Percentiles rank a stretch among this genome's conserved stretches.
Conservation (phyloP, 2,888 invertebrate species). For the Augochlorella aurata region DNA sequence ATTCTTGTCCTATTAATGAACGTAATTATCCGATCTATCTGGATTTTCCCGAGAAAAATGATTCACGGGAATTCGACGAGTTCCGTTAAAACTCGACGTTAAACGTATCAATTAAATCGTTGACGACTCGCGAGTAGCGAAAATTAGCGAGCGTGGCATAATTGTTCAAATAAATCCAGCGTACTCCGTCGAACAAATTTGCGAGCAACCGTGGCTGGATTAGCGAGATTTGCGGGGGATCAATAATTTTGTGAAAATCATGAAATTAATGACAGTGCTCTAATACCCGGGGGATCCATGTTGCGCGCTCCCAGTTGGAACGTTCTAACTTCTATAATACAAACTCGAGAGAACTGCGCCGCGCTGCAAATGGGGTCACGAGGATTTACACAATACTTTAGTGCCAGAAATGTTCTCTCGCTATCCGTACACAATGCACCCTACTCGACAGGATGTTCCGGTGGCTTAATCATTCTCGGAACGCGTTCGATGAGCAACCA, state of each 20-base stretch:
- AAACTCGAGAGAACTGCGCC: slow-evolving; percentile 18
- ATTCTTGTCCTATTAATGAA: too few relatives aligned
- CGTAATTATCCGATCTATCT: too few relatives aligned
- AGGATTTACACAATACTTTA: slow-evolving; percentile 30
- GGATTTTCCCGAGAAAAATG: too few relatives aligned
- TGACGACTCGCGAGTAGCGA: too few relatives aligned
- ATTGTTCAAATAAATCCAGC: background rate
- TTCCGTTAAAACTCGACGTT: too few relatives aligned
- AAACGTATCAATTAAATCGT: too few relatives aligned
- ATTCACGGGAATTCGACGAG: too few relatives aligned
- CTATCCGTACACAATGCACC: background rate
- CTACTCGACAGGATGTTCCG: background rate
- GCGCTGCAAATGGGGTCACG: slow-evolving; percentile 16
- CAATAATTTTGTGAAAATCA: slow-evolving; percentile 21
- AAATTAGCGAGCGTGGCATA: background rate
- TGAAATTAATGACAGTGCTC: slow-evolving; percentile 28
- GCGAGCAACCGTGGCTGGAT: background rate
- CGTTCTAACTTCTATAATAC: slow-evolving; percentile 24
- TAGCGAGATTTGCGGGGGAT: slow-evolving; percentile 19
- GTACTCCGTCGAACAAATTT: background rate
- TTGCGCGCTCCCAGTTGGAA: slow-evolving; percentile 24
- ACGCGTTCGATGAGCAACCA: background rate
- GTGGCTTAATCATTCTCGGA: background rate
- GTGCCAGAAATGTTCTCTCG: slow-evolving; percentile 13
- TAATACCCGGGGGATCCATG: slow-evolving; percentile 24